These are phyloP conservation scores for Panthera leo DNA, from an alignment of 2,113 vertebrate genomes.

Conservation along the genomic window DNA sequence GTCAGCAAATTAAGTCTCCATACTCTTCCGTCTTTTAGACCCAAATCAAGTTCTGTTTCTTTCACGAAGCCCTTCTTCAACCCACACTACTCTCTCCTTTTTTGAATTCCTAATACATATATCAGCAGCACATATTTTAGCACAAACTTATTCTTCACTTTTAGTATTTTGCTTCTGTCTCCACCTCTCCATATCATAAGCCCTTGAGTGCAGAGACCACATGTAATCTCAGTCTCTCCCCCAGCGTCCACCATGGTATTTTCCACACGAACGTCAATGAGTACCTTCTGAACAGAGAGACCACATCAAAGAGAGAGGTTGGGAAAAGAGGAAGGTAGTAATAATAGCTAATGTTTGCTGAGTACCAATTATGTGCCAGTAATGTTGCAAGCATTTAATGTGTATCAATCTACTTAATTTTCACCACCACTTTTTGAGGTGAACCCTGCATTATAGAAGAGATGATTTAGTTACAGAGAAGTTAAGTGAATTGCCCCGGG, in stretches of 20 bases:
- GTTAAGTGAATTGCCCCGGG: neutral
- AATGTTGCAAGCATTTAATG: neutral
- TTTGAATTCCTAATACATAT: neutral
- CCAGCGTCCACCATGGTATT: too few relatives aligned
- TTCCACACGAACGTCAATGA: accelerated
- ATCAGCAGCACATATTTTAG: neutral
- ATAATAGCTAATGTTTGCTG: neutral
- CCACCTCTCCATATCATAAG: neutral
- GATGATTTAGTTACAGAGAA: neutral
- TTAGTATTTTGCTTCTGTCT: neutral
- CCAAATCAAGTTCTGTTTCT: neutral
- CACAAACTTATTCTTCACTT: neutral
- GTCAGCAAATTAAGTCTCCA: neutral
- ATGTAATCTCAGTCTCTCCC: too few relatives aligned
- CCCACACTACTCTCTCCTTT: too few relatives aligned
- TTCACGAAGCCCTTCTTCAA: neutral
- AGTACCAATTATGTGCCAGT: too few relatives aligned
- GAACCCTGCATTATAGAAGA: neutral
- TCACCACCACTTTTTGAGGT: neutral
- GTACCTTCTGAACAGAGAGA: neutral
- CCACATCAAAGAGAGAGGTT: neutral
- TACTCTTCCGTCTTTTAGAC: neutral
- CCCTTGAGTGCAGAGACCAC: neutral
- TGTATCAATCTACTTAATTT: neutral
- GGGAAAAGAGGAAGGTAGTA: neutral